Evolutionary conservation across 2,797 vertebrate species (phyloP).

Genomic region (Prionace glauca): DNA sequence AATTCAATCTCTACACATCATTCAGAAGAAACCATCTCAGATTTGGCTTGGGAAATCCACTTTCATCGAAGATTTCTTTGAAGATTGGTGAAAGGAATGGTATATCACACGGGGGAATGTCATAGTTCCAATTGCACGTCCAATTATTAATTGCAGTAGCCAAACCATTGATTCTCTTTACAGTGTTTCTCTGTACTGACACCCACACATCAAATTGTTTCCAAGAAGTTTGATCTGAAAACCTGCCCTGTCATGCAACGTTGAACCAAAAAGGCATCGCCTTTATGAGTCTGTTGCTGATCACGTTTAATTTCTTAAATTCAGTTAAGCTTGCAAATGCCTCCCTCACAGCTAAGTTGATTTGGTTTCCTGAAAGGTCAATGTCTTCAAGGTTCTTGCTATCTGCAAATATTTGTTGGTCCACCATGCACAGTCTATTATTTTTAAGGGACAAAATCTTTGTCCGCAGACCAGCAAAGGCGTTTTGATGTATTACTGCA

Average conservation of each 20-base stretch:
- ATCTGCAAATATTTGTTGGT: constrained; percentile 53
- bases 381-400: constrained; percentile 55
- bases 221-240: constrained; percentile 35
- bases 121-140: not conserved
- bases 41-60: constrained; percentile 39
- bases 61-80: constrained; percentile 37
- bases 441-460: constrained; percentile 54
- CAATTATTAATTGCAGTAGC: constrained; percentile 33
- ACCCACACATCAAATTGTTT: constrained; percentile 43
- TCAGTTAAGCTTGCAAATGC: constrained; percentile 37
- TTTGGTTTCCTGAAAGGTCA: constrained; percentile 58
- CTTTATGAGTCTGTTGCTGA: constrained; percentile 39
- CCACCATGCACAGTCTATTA: constrained; percentile 63
- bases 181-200: constrained; percentile 38
- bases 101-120: constrained; percentile 8
- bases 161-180: constrained; percentile 42
- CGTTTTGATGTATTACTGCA: constrained; percentile 60
- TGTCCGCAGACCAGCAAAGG: constrained; percentile 57
- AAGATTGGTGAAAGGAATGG: constrained; percentile 37
- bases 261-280: constrained; percentile 40
- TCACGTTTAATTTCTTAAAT: constrained; percentile 39
- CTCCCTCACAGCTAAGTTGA: constrained; percentile 49
- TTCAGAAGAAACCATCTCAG: constrained; percentile 42
- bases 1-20: not conserved
- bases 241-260: constrained; percentile 30